phyloP scores from a whole-genome alignment of 2,888 invertebrate genomes.

The Andrena marginata region DNA sequence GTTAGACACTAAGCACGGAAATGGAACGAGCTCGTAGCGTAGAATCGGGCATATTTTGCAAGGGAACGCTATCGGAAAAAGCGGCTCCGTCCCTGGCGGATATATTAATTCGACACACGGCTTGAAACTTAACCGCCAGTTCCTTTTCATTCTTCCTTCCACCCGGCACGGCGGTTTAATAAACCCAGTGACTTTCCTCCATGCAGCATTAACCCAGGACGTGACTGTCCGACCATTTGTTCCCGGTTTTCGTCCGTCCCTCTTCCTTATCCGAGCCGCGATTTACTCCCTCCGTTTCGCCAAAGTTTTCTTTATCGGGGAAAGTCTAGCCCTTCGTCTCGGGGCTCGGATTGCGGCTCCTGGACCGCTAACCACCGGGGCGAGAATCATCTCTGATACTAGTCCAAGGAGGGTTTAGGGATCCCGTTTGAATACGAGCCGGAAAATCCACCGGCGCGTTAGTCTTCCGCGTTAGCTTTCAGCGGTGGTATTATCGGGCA shows the following conservation, averaged over 20 bases:
- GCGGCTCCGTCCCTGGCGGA: slow-evolving; percentile 23
- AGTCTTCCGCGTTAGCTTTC: no score
- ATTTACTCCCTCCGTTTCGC: slow-evolving; percentile 41
- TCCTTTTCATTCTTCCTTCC: slow-evolving; percentile 70
- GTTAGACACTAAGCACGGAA: neutral
- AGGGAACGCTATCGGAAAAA: neutral
- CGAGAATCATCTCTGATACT: slow-evolving; percentile 13
- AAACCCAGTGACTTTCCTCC: slow-evolving; percentile 80
- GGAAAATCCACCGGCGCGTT: neutral
- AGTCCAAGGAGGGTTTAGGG: neutral
- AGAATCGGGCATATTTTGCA: no score
- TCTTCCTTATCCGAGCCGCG: slow-evolving; percentile 54
- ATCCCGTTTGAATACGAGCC: neutral
- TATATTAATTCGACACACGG: slow-evolving; percentile 70
- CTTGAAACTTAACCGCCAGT: slow-evolving; percentile 64
- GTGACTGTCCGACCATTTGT: slow-evolving; percentile 77
- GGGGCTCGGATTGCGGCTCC: slow-evolving; percentile 15
- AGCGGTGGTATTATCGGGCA: no score
- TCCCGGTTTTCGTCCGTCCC: slow-evolving; percentile 67
- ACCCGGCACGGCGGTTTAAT: slow-evolving; percentile 76
- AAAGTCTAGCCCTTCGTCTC: slow-evolving; percentile 31
- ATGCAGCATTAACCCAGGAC: slow-evolving; percentile 82
- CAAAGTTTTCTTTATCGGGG: slow-evolving; percentile 42
- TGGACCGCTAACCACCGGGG: neutral
- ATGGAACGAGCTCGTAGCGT: no score